Conservation (phyloP, 2,113 vertebrate species). For the Cercocebus atys region DNA sequence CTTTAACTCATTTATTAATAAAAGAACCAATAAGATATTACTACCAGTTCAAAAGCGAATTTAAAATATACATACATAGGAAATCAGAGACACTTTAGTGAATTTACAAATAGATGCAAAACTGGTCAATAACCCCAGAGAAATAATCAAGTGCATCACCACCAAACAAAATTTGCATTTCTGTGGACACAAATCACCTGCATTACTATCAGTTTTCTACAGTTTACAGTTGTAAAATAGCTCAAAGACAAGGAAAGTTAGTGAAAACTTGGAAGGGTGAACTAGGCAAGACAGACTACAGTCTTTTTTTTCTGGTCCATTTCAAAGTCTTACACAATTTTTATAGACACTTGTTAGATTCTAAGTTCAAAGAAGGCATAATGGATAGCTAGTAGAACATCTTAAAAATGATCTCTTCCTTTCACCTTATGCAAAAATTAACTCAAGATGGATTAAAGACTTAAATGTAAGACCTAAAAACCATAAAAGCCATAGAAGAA, state of each 20-base stretch:
- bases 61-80: background rate
- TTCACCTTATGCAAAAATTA: too few species aligned
- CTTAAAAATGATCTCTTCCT: background rate
- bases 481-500: too few species aligned
- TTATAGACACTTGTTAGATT: background rate
- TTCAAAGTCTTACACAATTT: background rate
- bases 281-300: background rate
- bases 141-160: background rate
- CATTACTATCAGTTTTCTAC: background rate
- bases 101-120: background rate
- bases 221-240: background rate
- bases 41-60: background rate
- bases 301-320: background rate
- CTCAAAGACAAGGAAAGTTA: background rate
- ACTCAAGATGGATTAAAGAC: too few species aligned
- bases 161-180: background rate
- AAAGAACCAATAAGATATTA: background rate
- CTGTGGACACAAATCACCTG: background rate
- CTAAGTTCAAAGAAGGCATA: background rate
- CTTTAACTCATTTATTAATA: background rate
- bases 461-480: too few species aligned
- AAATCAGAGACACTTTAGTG: background rate
- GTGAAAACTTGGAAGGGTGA: background rate
- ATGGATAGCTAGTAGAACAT: background rate
- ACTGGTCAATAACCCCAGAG: background rate